These are phyloP conservation scores for Syrrhaptes paradoxus DNA, from an alignment of 2,113 vertebrate genomes.

Conservation along the genomic window DNA sequence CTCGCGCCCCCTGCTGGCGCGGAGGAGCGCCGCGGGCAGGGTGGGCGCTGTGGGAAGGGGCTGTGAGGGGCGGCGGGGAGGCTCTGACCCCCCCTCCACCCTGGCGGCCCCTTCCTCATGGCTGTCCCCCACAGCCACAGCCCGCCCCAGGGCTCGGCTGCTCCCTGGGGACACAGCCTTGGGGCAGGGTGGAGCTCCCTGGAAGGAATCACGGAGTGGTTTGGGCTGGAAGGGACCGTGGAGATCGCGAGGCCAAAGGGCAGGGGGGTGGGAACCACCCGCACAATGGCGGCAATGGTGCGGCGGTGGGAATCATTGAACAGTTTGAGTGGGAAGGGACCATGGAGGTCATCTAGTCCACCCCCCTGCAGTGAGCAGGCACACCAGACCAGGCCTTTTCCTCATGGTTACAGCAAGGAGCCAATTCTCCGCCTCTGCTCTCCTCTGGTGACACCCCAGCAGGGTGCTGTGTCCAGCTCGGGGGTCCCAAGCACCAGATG, in stretches of 20 bases:
- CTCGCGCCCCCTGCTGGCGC: neutral
- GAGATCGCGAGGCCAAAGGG: no score
- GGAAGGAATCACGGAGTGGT: no score
- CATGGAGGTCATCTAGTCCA: no score
- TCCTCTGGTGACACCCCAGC: accelerated
- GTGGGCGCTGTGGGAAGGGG: accelerated
- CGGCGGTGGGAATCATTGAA: neutral
- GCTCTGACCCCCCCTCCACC: accelerated
- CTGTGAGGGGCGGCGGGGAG: no score
- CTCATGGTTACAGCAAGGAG: neutral
- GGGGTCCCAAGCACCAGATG: neutral
- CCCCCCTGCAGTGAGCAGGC: no score
- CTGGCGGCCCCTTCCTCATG: neutral
- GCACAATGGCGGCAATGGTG: neutral
- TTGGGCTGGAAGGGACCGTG: neutral
- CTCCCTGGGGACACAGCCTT: no score
- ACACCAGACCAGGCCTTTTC: no score
- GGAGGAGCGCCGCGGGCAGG: neutral
- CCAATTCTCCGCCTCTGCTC: neutral
- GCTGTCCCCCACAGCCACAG: neutral
- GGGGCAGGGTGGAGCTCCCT: accelerated
- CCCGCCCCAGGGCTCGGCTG: no score
- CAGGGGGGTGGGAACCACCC: no score
- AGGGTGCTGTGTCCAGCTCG: neutral
- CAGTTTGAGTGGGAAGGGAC: no score